Conservation (phyloP, 2,888 invertebrate genomes). For the Itoplectis maculator region DNA sequence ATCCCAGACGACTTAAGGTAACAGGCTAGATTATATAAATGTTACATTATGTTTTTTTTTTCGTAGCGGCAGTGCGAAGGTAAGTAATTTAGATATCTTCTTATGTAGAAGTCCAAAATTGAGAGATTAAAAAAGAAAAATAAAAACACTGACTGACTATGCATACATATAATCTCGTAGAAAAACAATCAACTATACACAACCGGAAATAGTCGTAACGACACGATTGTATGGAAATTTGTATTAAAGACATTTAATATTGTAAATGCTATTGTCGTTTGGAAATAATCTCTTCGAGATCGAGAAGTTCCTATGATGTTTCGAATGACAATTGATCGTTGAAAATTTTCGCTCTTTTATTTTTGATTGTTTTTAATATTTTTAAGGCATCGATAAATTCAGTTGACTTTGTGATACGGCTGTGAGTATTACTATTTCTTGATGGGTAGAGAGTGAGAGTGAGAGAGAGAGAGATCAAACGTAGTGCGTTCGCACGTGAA, state of each 20-base stretch:
- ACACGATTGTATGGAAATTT: slow-evolving; percentile 75
- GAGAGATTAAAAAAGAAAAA: slow-evolving; percentile 13
- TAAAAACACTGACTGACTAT: slow-evolving; percentile 63
- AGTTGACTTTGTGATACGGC: slow-evolving; percentile 19
- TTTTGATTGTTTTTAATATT: slow-evolving; percentile 40
- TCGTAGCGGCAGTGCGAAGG: slow-evolving; percentile 83
- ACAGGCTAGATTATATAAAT: slow-evolving; percentile 76
- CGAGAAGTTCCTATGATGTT: slow-evolving; percentile 53
- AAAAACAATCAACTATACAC: slow-evolving; percentile 73
- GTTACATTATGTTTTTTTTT: slow-evolving; percentile 73
- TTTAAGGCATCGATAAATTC: slow-evolving; percentile 61
- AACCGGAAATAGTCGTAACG: slow-evolving; percentile 70
- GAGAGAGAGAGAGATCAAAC: slow-evolving; percentile 45
- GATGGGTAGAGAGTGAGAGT: slow-evolving; percentile 38
- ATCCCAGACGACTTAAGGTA: slow-evolving; percentile 55
- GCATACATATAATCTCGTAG: slow-evolving; percentile 75
- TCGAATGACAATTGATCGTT: slow-evolving; percentile 63
- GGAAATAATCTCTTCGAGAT: slow-evolving; percentile 64
- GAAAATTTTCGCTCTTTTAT: slow-evolving; percentile 46
- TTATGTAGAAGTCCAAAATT: slow-evolving; percentile 63
- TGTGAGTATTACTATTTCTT: slow-evolving; percentile 42
- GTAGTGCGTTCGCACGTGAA: slow-evolving; percentile 45
- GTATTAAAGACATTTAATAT: slow-evolving; percentile 76
- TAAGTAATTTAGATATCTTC: slow-evolving; percentile 76
- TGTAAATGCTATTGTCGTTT: slow-evolving; percentile 78